These are phyloP conservation scores for Hipposideros armiger DNA, from an alignment of 2,113 vertebrate species.

Conservation along the genomic window DNA sequence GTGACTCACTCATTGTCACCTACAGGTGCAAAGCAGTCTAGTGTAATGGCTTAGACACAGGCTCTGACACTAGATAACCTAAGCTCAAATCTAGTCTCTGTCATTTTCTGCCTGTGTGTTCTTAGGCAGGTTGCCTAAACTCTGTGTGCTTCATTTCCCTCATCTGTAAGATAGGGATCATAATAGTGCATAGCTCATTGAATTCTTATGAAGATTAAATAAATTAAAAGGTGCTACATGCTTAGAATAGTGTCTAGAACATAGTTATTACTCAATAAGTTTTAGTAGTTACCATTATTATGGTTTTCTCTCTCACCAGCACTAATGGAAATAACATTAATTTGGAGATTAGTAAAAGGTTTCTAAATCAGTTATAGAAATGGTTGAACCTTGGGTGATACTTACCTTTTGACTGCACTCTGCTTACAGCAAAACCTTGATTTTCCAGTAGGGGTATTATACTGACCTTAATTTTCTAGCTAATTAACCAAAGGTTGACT, in stretches of 20 bases:
- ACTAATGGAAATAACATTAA: constrained; percentile 43
- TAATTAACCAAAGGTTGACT: constrained; percentile 57
- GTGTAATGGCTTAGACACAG: not conserved
- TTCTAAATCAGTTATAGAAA: constrained; percentile 42
- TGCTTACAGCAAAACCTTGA: constrained; percentile 29
- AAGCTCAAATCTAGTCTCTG: not conserved
- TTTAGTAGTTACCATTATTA: constrained; percentile 25
- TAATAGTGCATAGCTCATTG: constrained; percentile 38
- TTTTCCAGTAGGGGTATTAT: constrained; percentile 34
- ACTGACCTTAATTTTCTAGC: constrained; percentile 57
- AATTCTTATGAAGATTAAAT: constrained; percentile 37
- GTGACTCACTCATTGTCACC: constrained; percentile 4
- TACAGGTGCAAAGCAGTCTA: not conserved
- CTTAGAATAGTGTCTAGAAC: not conserved
- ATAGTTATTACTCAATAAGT: constrained; percentile 14
- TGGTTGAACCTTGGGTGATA: constrained; percentile 27
- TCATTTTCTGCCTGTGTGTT: constrained; percentile 41
- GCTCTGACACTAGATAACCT: not conserved
- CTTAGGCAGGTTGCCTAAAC: constrained; percentile 5
- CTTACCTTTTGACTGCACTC: constrained; percentile 29
- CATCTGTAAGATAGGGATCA: not conserved
- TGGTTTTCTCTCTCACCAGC: constrained; percentile 8
- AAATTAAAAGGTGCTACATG: constrained; percentile 6
- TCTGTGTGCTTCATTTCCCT: constrained; percentile 28
- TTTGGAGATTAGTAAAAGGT: not conserved